Base-by-base conservation (phyloP, 1,140 invertebrate species). In the Penaeus japonicus region DNA sequence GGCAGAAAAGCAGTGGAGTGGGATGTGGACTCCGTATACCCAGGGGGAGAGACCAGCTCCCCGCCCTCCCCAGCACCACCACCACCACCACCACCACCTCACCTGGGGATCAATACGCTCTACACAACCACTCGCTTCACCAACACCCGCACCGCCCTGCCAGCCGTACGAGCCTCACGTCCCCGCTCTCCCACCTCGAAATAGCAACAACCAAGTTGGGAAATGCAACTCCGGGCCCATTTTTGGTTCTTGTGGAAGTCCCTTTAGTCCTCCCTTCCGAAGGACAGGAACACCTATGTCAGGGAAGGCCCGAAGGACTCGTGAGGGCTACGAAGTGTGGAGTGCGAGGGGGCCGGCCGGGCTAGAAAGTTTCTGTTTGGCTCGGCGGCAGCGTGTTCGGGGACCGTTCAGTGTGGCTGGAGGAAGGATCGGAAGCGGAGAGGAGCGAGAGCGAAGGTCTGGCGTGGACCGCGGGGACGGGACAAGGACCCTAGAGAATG, bases 81-180 rank as follows among this genome's bases (percentile, higher is more conserved):
- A 65, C 79, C 27, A 20, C 87, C 73, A n/a, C 53, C 24, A 15
- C 17, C 30, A 65, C 79, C 27, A 20, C 87, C 73, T 83, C 78
- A 88, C 87, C 87, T 88, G 87, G 80, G 62, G 87, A 88, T 88
- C 87, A 88, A 88, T 88, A 88, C 87, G 80, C 54, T 47, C 86
- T 65, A 27, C 86, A 55, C n/a, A 55, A 55, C 75, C 75, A 86
- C 22, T 75, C 47, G 24, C 73, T 30, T 22, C 73, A 27, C 80
- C 65, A 22, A 4, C 62, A 70, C 17, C 65, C 17, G 70, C 20
- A 24, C 70, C 27, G 4, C 35, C 15, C 87, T 88, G 87, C 87
- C 87, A 88, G 87, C 35, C 87, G 81, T 35, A 83, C 47, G 47
- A 77, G n/a, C n/a, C 30, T 5, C 80, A 32, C 83, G 35, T 2